Evolutionary conservation across 2,797 vertebrate genomes (phyloP).

Genomic region (Echeneis naucrates): DNA sequence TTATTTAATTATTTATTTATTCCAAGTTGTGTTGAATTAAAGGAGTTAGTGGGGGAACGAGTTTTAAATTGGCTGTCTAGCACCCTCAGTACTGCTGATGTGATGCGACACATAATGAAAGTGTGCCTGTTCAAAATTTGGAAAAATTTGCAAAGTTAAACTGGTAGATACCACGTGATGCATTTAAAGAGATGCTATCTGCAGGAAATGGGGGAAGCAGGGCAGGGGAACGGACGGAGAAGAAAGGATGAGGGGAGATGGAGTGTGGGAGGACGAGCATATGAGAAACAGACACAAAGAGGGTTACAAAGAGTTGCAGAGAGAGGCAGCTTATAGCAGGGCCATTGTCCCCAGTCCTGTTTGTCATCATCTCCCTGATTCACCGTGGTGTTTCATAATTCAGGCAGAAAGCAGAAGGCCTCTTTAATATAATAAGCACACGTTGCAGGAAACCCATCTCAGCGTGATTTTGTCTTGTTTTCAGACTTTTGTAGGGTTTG

Average conservation of each 20-base stretch:
- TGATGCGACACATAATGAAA: background rate
- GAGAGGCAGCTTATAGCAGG: constrained; percentile 31
- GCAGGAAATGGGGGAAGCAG: background rate
- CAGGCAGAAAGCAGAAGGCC: constrained; percentile 43
- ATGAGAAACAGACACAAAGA: constrained; percentile 5
- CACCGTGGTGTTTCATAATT: constrained; percentile 44
- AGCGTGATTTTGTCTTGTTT: background rate
- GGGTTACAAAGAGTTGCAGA: constrained; percentile 12
- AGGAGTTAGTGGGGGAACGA: background rate
- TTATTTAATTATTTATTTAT: constrained; percentile 20
- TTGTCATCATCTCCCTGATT: constrained; percentile 57
- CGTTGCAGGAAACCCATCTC: constrained; percentile 34
- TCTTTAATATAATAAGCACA: constrained; percentile 46
- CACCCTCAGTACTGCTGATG: constrained; percentile 8
- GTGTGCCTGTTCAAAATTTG: constrained; percentile 36
- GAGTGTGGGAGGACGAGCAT: constrained; percentile 14
- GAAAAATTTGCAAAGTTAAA: constrained; percentile 34
- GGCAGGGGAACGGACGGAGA: background rate
- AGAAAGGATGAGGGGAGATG: background rate
- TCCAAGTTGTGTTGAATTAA: constrained; percentile 4
- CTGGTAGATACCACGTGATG: background rate
- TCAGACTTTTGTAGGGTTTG: background rate
- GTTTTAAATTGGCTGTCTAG: constrained; percentile 15
- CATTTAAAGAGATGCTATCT: constrained; percentile 24
- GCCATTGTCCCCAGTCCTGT: constrained; percentile 29